A percentile compares a stretch with the other conserved stretches of the same genome.
phyloP scores from a whole-genome alignment of 2,888 invertebrate genomes.

The Diarsia mendica region DNA sequence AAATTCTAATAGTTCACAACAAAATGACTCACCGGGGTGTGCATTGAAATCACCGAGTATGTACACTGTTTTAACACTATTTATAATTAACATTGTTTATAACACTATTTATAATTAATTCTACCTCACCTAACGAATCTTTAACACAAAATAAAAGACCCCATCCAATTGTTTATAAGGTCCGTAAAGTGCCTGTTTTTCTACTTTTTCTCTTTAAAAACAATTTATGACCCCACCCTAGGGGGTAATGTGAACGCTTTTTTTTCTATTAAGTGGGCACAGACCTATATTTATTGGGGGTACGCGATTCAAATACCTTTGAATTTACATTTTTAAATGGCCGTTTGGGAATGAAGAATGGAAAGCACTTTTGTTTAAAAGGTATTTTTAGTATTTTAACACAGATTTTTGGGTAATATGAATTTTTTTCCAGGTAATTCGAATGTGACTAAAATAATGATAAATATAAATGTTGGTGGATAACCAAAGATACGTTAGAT shows the following conservation, averaged over 20 bases:
- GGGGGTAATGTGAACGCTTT: constrained; percentile 53
- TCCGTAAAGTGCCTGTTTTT: constrained; percentile 46
- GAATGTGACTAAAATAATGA: background rate
- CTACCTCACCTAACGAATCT: background rate
- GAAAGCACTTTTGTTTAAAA: constrained; percentile 15
- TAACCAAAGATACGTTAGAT: background rate
- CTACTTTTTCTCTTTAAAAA: constrained; percentile 38
- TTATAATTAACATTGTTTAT: too few relatives aligned
- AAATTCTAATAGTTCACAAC: too few relatives aligned
- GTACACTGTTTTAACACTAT: too few relatives aligned
- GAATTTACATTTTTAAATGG: constrained; percentile 48
- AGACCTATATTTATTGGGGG: constrained; percentile 46
- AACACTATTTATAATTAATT: background rate
- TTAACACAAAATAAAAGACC: constrained; percentile 31
- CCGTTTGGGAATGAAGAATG: constrained; percentile 21
- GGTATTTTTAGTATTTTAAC: background rate
- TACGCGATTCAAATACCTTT: constrained; percentile 43
- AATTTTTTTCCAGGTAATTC: background rate
- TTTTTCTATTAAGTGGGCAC: constrained; percentile 58
- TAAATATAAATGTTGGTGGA: background rate
- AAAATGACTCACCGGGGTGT: too few relatives aligned
- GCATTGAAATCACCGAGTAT: too few relatives aligned
- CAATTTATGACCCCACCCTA: constrained; percentile 46
- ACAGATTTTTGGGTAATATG: constrained; percentile 2
- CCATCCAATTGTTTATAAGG: constrained; percentile 34